A percentile compares a stretch with the other conserved stretches of the same genome.
These are phyloP conservation scores for Sinodicranocentrus sp. DNA, from an alignment of 2,888 invertebrate genomes.

Conservation along the genomic window DNA sequence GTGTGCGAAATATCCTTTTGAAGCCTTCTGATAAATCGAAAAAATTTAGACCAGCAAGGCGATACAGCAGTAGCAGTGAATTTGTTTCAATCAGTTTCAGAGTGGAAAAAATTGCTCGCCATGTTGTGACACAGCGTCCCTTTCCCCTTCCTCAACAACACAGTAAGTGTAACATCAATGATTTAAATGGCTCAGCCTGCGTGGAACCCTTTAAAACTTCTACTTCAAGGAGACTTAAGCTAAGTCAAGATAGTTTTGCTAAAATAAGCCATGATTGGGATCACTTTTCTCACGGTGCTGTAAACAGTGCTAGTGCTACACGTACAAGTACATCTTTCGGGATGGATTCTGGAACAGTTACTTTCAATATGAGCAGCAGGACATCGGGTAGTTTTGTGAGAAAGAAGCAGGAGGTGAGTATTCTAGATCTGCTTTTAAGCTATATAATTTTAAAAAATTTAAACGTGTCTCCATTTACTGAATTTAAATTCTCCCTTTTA, in stretches of 20 bases:
- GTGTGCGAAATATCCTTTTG: too few species aligned
- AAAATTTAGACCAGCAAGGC: too few species aligned
- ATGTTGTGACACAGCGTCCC: conserved; percentile 26
- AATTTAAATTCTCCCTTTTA: not conserved
- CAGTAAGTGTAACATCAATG: too few species aligned
- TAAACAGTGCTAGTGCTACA: not conserved
- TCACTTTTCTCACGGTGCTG: too few species aligned
- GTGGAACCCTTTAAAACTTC: too few species aligned
- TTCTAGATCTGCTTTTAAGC: not conserved
- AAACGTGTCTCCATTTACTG: not conserved
- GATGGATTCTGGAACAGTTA: conserved; percentile 36
- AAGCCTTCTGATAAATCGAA: too few species aligned
- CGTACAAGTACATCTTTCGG: not conserved
- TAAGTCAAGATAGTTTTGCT: too few species aligned
- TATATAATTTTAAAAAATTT: not conserved
- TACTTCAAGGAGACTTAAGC: too few species aligned
- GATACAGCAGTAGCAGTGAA: too few species aligned
- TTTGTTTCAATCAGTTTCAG: not conserved
- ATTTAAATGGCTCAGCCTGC: too few species aligned
- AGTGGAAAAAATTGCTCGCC: conserved; percentile 1
- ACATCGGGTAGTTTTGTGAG: conserved; percentile 36
- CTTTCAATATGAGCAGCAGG: conserved; percentile 45
- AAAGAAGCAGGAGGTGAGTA: conserved; percentile 27
- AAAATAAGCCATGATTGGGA: too few species aligned
- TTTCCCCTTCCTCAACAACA: too few species aligned